These are phyloP conservation scores for Drosophila mojavensis DNA, from an alignment of 1,140 invertebrate species.

Conservation along the genomic window DNA sequence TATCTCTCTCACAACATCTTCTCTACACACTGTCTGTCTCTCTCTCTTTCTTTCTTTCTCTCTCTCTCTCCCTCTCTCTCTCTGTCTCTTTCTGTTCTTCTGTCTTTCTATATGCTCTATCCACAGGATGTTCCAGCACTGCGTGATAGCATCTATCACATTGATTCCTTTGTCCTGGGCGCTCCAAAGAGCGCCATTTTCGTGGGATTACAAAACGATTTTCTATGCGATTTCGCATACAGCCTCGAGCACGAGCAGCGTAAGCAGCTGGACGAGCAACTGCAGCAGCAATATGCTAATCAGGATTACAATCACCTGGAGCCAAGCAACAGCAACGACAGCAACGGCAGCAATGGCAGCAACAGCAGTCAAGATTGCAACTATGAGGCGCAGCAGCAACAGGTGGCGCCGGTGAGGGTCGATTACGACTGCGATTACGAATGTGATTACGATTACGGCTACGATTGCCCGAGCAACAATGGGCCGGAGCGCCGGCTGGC, in stretches of 20 bases:
- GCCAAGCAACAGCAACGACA: slow-evolving; percentile 13
- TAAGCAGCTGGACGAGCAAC: slow-evolving; percentile 16
- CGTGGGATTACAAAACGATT: slow-evolving; percentile 81
- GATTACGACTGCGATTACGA: slow-evolving; percentile 63
- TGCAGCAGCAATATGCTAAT: slow-evolving; percentile 14
- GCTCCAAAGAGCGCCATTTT: slow-evolving; percentile 83
- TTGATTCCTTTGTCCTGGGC: slow-evolving; percentile 80
- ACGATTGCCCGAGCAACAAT: slow-evolving; percentile 28
- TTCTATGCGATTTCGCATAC: slow-evolving; percentile 66
- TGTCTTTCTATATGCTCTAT: slow-evolving; percentile 71
- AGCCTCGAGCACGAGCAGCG: slow-evolving; percentile 39
- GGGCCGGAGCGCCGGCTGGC: slow-evolving; percentile 1
- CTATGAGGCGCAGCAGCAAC: slow-evolving; percentile 25
- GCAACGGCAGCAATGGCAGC: slow-evolving; percentile 13
- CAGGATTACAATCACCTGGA: background rate
- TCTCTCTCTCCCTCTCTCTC: slow-evolving; percentile 43
- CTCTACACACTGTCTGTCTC: slow-evolving; percentile 22
- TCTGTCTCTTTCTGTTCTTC: slow-evolving; percentile 53
- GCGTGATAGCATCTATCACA: slow-evolving; percentile 77
- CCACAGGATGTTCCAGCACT: slow-evolving; percentile 79
- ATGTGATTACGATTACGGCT: slow-evolving; percentile 39
- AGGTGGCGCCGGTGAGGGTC: slow-evolving; percentile 11
- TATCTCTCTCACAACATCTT: slow-evolving; percentile 11
- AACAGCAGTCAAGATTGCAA: slow-evolving; percentile 7
- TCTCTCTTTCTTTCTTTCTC: slow-evolving; percentile 18